Percentiles rank a stretch among this genome's conserved stretches.
These are phyloP conservation scores for Tokudaia tokunoshimensis DNA, from an alignment of 2,797 vertebrate genomes.

Conservation along the genomic window DNA sequence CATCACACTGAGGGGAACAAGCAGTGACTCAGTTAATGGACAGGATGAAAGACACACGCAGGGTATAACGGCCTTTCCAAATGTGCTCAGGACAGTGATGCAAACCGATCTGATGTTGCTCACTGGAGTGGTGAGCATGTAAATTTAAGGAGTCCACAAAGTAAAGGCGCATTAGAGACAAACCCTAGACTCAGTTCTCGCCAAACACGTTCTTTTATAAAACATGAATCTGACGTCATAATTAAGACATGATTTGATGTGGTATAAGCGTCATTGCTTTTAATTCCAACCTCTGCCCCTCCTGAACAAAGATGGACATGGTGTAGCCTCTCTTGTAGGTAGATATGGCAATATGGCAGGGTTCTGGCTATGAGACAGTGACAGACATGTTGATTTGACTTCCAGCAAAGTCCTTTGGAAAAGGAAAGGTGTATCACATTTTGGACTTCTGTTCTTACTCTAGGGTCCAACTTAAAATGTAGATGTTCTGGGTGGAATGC, in stretches of 20 bases:
- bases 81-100: not conserved
- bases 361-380: not conserved
- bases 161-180: not conserved
- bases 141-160: not conserved
- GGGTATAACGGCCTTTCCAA: not conserved
- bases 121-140: not conserved
- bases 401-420: not conserved
- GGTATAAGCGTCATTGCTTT: not conserved
- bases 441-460: not conserved
- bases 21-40: not conserved
- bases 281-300: not conserved
- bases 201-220: not conserved
- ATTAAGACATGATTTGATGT: not conserved
- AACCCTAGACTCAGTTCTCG: not conserved
- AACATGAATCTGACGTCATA: not conserved
- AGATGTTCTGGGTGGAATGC: not conserved
- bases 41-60: not conserved
- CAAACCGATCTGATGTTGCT: not conserved
- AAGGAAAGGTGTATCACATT: not conserved
- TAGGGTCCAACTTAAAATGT: not conserved
- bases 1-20: not conserved
- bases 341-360: no score
- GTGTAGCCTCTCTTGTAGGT: not conserved
- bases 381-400: not conserved
- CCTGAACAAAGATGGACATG: not conserved